Evolutionary conservation across 2,113 vertebrate species (phyloP), one percentile per base, ranked within the genome.

Genomic region (Lophotis ruficrista): DNA sequence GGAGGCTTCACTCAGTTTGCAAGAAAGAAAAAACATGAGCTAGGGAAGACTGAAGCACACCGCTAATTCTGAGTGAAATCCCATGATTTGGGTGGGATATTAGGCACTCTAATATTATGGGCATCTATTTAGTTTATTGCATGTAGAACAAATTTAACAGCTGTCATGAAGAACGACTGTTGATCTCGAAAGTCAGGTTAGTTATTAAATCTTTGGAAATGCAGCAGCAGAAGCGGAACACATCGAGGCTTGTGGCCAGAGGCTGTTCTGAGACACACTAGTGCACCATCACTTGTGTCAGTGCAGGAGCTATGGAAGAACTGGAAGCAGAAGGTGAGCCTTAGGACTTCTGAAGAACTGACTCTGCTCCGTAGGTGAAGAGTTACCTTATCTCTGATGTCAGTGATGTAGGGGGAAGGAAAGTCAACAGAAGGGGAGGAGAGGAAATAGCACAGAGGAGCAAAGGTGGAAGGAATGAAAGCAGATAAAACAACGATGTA

Each of bases 221-320:
- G 27, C 45, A 77, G 37, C 68, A 73, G 54, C 12, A 60, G 45
- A 66, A 88, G 48, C 7, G 12, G 66, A 71, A 30, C 8, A 28
- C 6, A 5, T 3, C 2, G 22, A 43, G 53, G 25, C 28, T 48
- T 38, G 68, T 30, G 58, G 75, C 54, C 89, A 89, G 69, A 75
- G 43, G 33, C 80, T 68, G n/a, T 57, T 72, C 82, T 4, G 28
- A 77, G 56, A 23, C 0, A 0, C 2, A 1, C 20, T 28, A 30
- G 24, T 30, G 37, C 28, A 31, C 37, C 10, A 2, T 54, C 33
- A 68, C 17, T 82, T 60, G 4, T 30, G n/a, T 73, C 64, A 73
- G 16, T 7, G 56, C 21, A 58, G 72, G 47, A 89, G 16, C 58
- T 76, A 6, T 12, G 24, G 33, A 70, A 71, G 31, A 80, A 61